These are phyloP conservation scores for Tinamus guttatus DNA, from an alignment of 2,113 vertebrate genomes.

Conservation along the genomic window DNA sequence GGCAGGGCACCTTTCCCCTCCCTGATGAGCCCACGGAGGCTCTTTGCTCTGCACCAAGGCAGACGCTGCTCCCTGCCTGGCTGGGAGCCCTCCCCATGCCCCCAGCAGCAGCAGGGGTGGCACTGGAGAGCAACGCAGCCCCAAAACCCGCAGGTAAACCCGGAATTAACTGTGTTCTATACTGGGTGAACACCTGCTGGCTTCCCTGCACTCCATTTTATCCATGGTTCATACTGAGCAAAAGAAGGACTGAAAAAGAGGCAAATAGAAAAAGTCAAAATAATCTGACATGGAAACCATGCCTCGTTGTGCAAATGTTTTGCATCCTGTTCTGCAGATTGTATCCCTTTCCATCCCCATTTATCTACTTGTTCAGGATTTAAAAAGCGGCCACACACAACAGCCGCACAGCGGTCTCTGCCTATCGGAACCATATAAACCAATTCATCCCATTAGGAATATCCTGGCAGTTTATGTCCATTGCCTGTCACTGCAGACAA, in stretches of 20 bases:
- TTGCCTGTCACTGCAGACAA: not conserved
- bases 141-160: not conserved
- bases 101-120: not conserved
- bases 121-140: not conserved
- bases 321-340: not conserved
- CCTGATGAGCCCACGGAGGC: not conserved
- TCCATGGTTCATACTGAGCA: not conserved
- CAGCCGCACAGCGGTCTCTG: not conserved
- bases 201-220: not conserved
- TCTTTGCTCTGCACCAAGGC: not conserved
- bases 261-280: not conserved
- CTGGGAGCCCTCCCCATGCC: not conserved
- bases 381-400: not conserved
- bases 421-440: not conserved
- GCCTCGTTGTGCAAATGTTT: not conserved
- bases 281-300: not conserved
- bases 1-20: not conserved
- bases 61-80: no score
- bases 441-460: rapidly evolving
- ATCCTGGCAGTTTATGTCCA: not conserved
- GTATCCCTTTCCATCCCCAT: not conserved
- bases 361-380: not conserved
- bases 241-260: not conserved
- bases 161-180: not conserved
- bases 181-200: not conserved